These are phyloP conservation scores for Nannoperca obscura DNA, from an alignment of 2,797 vertebrate genomes.

Conservation along the genomic window DNA sequence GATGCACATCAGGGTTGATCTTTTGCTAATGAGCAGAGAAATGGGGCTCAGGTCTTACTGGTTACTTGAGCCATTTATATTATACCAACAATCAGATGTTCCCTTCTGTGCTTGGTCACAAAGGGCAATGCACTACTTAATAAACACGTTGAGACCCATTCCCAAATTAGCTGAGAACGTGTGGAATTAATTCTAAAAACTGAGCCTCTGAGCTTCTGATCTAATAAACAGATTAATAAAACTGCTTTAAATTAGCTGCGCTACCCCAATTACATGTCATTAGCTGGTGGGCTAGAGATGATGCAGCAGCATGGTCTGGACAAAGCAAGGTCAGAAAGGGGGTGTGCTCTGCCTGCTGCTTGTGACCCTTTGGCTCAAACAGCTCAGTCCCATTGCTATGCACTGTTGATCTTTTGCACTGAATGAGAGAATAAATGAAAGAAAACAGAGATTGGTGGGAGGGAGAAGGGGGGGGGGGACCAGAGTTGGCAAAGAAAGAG, in stretches of 20 bases:
- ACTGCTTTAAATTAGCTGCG: constrained; percentile 56
- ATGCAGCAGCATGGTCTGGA: constrained; percentile 47
- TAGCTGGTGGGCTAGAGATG: constrained; percentile 59
- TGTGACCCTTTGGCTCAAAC: constrained; percentile 56
- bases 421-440: constrained; percentile 63
- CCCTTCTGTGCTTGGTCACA: constrained; percentile 15
- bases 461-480: constrained; percentile 27
- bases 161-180: constrained; percentile 46
- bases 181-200: constrained; percentile 7
- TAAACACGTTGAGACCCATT: constrained; percentile 23
- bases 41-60: constrained; percentile 6
- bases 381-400: constrained; percentile 70
- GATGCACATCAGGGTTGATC: constrained; percentile 14
- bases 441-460: constrained; percentile 18
- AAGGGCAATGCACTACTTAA: constrained; percentile 33
- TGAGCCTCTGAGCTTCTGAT: constrained; percentile 32
- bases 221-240: constrained; percentile 68
- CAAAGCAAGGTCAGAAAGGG: constrained; percentile 63
- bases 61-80: constrained; percentile 6
- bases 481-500: constrained; percentile 39
- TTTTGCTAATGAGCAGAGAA: constrained; percentile 32
- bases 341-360: constrained; percentile 38
- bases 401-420: constrained; percentile 52
- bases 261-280: constrained; percentile 60
- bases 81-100: constrained; percentile 17